Evolutionary conservation across 1,140 invertebrate species (phyloP).

Genomic region (Diorhabda sublineata): DNA sequence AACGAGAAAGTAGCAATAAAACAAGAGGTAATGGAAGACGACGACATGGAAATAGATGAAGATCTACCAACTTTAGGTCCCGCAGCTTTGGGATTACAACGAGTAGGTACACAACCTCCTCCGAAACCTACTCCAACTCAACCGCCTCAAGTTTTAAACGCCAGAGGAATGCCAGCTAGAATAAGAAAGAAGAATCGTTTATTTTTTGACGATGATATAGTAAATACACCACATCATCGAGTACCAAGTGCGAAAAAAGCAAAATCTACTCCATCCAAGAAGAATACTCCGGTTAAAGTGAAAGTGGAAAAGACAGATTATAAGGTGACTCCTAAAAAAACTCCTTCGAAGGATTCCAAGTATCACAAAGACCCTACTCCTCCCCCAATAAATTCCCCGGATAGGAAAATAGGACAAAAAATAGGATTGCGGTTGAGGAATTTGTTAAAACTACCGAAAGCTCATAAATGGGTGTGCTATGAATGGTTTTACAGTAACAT

Average conservation of each 20-base stretch:
- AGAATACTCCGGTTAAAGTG: slow-evolving; percentile 50
- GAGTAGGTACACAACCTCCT: slow-evolving; percentile 69
- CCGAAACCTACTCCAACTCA: slow-evolving; percentile 65
- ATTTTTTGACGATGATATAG: slow-evolving; percentile 88
- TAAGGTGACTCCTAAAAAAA: slow-evolving; percentile 32
- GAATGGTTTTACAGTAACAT: slow-evolving; percentile 99
- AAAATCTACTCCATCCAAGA: slow-evolving; percentile 52
- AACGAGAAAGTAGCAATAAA: slow-evolving; percentile 51
- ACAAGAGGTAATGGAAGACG: slow-evolving; percentile 58
- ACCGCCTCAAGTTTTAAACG: slow-evolving; percentile 72
- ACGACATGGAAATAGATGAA: slow-evolving; percentile 57
- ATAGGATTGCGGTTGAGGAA: slow-evolving; percentile 89
- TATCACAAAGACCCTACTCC: slow-evolving; percentile 25
- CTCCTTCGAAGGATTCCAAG: slow-evolving; percentile 47
- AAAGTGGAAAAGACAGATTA: slow-evolving; percentile 25
- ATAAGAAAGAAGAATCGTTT: slow-evolving; percentile 87
- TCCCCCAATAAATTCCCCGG: slow-evolving; percentile 56
- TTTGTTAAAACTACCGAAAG: slow-evolving; percentile 96
- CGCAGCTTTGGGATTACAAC: slow-evolving; percentile 70
- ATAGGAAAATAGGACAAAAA: slow-evolving; percentile 76
- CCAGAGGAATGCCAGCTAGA: slow-evolving; percentile 81
- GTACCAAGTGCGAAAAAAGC: slow-evolving; percentile 59
- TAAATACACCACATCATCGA: slow-evolving; percentile 71
- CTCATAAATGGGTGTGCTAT: slow-evolving; percentile 98
- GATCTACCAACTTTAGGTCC: slow-evolving; percentile 66